These are phyloP conservation scores for Scrobipalpa atriplicella DNA, from an alignment of 2,888 invertebrate genomes.

Conservation along the genomic window DNA sequence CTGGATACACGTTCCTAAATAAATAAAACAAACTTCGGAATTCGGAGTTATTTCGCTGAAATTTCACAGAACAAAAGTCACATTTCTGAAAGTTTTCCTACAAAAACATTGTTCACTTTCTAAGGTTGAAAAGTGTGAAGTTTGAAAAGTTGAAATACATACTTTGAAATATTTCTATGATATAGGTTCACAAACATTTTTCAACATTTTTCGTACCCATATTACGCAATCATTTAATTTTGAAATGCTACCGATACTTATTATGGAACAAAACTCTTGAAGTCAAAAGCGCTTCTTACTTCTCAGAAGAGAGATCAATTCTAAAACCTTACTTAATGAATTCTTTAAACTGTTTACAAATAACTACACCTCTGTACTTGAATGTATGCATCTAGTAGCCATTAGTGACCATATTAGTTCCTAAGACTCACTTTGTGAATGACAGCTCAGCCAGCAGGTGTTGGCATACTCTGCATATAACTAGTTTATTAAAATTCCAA, in stretches of 20 bases:
- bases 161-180: background rate
- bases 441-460: background rate
- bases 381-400: background rate
- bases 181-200: no score
- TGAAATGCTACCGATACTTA: no score
- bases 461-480: background rate
- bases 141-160: background rate
- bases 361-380: background rate
- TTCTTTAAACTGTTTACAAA: background rate
- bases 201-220: no score
- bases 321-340: background rate
- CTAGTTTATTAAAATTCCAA: no score
- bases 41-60: background rate
- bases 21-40: background rate
- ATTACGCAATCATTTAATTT: no score
- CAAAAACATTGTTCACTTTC: background rate
- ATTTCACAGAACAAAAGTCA: background rate
- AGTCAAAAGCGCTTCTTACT: no score
- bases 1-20: background rate
- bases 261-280: no score
- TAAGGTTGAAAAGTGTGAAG: background rate
- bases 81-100: background rate
- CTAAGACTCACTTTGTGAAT: background rate
- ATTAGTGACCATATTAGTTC: background rate
- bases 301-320: no score